Percentiles rank a stretch among this genome's conserved stretches.
These are phyloP conservation scores for Synergus japonicus DNA, from an alignment of 2,888 invertebrate genomes.

Conservation along the genomic window DNA sequence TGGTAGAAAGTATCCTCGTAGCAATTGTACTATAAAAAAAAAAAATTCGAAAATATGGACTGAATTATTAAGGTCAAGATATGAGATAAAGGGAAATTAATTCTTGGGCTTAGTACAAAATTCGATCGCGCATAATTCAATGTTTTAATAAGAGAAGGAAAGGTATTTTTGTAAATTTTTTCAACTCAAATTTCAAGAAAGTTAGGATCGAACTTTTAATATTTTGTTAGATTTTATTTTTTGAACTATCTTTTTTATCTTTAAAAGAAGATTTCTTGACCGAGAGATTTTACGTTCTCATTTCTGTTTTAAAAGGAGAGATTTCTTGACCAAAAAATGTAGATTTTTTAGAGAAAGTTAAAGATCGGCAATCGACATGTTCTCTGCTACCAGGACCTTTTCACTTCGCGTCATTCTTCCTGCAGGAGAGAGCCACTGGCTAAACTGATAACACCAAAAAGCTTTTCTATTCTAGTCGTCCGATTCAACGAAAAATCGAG, in stretches of 20 bases:
- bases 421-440: constrained; percentile 59
- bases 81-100: not conserved
- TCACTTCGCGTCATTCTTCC: constrained; percentile 1
- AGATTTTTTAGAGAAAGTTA: constrained; percentile 18
- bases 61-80: not conserved
- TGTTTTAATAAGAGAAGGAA: no score
- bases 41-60: no score
- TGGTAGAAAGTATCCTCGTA: not conserved
- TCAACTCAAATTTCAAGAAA: no score
- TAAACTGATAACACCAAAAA: constrained; percentile 68
- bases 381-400: constrained; percentile 4
- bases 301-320: not conserved
- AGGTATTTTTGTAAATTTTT: no score
- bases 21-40: no score
- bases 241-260: not conserved
- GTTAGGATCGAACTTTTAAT: no score
- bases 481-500: constrained; percentile 8
- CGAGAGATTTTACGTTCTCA: no score
- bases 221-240: no score
- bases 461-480: constrained; percentile 55
- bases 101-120: not conserved
- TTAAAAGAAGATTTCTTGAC: not conserved
- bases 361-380: constrained; percentile 26
- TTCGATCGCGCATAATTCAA: no score
- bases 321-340: not conserved